Evolutionary conservation across 1,140 invertebrate genomes (phyloP).

Genomic region (Sycophila sp.): DNA sequence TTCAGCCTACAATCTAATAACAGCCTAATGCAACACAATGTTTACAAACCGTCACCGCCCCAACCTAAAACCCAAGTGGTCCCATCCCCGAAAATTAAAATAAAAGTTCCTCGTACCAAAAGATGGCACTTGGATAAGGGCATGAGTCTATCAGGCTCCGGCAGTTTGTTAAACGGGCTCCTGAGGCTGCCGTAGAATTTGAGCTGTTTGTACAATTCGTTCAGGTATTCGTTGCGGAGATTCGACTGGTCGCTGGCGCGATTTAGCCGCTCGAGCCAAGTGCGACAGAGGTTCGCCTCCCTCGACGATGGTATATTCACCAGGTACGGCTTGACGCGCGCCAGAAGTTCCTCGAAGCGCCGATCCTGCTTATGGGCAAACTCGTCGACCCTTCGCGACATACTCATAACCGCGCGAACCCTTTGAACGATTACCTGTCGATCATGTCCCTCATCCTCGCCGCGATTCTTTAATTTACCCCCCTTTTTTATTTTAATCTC

Average conservation of each 20-base stretch:
- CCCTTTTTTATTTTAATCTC: too few species aligned
- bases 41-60: too few species aligned
- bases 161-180: constrained; percentile 54
- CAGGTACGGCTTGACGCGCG: constrained; percentile 51
- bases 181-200: constrained; percentile 48
- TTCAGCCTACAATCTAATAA: too few species aligned
- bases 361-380: not conserved
- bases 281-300: constrained; percentile 49
- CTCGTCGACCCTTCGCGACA: not conserved
- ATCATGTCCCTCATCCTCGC: too few species aligned
- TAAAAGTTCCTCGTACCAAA: not conserved
- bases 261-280: constrained; percentile 61
- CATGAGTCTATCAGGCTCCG: constrained; percentile 44
- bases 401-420: too few species aligned
- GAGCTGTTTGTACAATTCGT: constrained; percentile 56
- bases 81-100: not conserved
- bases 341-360: constrained; percentile 53
- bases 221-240: constrained; percentile 58
- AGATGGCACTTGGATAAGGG: not conserved
- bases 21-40: too few species aligned
- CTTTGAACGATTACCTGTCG: too few species aligned
- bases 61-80: too few species aligned
- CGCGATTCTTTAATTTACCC: too few species aligned
- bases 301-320: constrained; percentile 45
- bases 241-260: constrained; percentile 46